Evolutionary conservation across 2,797 vertebrate species (phyloP), one percentile per base, ranked within the genome.

Genomic region (Anguilla obscura): DNA sequence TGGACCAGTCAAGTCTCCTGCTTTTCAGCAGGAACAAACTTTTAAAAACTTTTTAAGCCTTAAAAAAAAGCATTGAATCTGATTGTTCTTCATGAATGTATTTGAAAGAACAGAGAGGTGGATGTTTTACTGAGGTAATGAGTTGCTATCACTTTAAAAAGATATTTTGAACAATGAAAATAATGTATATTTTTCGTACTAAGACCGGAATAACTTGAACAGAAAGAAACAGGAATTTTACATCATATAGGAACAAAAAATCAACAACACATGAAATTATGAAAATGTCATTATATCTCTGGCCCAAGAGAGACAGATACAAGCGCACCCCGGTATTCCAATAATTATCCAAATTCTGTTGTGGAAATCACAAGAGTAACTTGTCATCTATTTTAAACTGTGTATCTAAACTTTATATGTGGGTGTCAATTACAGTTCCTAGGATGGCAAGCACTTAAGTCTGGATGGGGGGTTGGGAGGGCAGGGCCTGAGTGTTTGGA

Each of bases 391-490:
- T 86, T 76, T 54, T 45, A 33, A 69, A 12, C 3, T 2, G n/a
- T 27, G 33, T 6, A 85, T 76, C 24, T 30, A 36, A 85, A 76
- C n/a, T 36, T 50, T 83, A 36, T n/a, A 63, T 30, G 33, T 27
- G 33, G 74, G 14, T 85, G 18, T 12, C 16, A 45, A 36, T 87
- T 7, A 1, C 30, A 69, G n/a, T 21, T 84, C 79, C 56, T 30
- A 86, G 58, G 36, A 30, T 18, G 76, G 18, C 9, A 9, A 80
- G n/a, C 36, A 33, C 60, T 14, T 71, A 74, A 7, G 36, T 30
- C 12, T 63, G 27, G 60, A n/a, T 12, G 54, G 85, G 89, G 89
- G 7, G 88, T 60, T 85, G 88, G 60, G 24, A 66, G n/a, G 24
- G 60, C 60, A 63, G 24, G 21, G 21, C 58, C 58, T 60, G 58